Base-by-base conservation (phyloP, 92 coral and sea anemone genomes). In the Hydrozoanthus gracilis region DNA sequence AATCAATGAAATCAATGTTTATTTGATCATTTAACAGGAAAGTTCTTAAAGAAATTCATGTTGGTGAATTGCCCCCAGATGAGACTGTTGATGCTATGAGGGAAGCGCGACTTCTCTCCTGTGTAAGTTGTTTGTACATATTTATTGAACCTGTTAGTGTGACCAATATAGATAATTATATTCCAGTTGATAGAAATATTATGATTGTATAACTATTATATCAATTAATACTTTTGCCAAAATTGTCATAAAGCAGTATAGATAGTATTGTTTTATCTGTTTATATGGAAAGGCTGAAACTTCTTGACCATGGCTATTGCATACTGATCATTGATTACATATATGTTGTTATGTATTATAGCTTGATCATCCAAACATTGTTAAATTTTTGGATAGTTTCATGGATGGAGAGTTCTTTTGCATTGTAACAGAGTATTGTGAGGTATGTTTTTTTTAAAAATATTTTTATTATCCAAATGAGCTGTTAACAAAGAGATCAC, bases 71-170 rank as follows among this genome's bases (percentile, higher is more conserved):
- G 51, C 93, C 87, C 1, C 93, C 95, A 58, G 98, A 96, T 92
- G 98, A 96, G 71, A 94, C 98, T 67, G 95, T 92, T 66, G 96
- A 94, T 91, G 98, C 98, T 11, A 94, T 94, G 95, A 89, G 96
- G 84, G 98, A 96, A 90, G 98, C 98, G 12, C 92, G 91, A 18
- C 73, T 96, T n/a, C 77, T 96, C 54, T 89, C 98, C 8, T 69
- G 92, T 71, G 98, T 96, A 88, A 67, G 91, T 69, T 75, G 7
- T 65, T 15, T 51, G 11, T 39, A 44, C 1, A 7, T 44, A 7
- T 6, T 49, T 14, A 27, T 56, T 64, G 88, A 12, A 1, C 84
- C 39, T 2, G 2, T 27, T 27, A 27, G 39, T 27, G 39, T 27
- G 2, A 27, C 39, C 39, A 27, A 27, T 27, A 27, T 27, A 27